phyloP scores from a whole-genome alignment of 1,140 invertebrate genomes.

The Charaxes varanes region DNA sequence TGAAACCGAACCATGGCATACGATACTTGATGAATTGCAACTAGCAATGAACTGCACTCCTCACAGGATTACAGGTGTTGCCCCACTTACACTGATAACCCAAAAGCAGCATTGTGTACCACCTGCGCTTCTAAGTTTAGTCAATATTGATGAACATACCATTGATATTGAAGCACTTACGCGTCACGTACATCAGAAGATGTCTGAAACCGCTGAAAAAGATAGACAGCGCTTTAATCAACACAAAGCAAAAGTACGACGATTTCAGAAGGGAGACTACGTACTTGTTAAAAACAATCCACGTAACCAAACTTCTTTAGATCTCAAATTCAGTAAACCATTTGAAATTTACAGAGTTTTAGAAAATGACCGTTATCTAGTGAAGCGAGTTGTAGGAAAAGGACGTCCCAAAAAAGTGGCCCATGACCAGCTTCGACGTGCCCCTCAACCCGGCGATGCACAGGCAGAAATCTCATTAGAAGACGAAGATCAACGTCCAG shows the following conservation, averaged over 20 bases:
- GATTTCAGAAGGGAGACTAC: slow-evolving; percentile 13
- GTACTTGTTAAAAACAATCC: slow-evolving; percentile 13
- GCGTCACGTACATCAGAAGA: slow-evolving; percentile 6
- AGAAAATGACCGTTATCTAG: slow-evolving; percentile 14
- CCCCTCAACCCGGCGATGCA: slow-evolving; percentile 10
- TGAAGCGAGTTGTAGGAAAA: slow-evolving; percentile 7
- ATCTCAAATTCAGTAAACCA: slow-evolving; percentile 13
- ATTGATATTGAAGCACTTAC: background rate
- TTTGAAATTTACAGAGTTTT: slow-evolving; percentile 11
- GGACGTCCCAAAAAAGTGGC: slow-evolving; percentile 16
- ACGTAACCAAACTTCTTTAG: slow-evolving; percentile 9
- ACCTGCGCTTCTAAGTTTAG: slow-evolving; percentile 5
- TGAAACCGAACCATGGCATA: slow-evolving; percentile 12
- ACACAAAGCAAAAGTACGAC: slow-evolving; percentile 14
- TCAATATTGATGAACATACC: background rate
- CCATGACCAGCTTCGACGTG: slow-evolving; percentile 14
- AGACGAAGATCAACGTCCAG: too few relatives aligned
- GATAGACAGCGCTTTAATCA: slow-evolving; percentile 11
- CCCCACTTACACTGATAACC: slow-evolving; percentile 14
- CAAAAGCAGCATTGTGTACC: slow-evolving; percentile 16
- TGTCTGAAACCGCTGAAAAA: background rate
- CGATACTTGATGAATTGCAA: slow-evolving; percentile 9
- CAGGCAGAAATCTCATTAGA: slow-evolving; percentile 2
- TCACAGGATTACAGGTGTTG: slow-evolving; percentile 13
- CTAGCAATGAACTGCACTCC: slow-evolving; percentile 19